These are phyloP conservation scores for Oryzias dopingdopingensis DNA, from an alignment of 2,797 vertebrate species.

Conservation along the genomic window DNA sequence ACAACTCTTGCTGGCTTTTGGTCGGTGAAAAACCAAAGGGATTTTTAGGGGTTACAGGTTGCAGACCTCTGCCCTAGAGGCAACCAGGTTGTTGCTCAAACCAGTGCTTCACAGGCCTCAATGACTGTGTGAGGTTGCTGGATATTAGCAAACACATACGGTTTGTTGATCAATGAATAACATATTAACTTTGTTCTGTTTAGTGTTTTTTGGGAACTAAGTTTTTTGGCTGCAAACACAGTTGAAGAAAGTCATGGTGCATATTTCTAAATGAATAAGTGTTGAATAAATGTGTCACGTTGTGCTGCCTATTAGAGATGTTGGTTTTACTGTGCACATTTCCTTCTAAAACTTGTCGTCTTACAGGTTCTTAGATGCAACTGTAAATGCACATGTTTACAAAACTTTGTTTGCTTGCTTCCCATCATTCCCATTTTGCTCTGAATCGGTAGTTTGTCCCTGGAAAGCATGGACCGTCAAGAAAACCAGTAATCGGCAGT, in stretches of 20 bases:
- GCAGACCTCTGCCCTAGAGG: no score
- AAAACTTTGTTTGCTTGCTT: not conserved
- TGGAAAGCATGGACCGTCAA: slow-evolving; percentile 39
- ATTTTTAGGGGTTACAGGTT: no score
- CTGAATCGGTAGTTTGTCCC: slow-evolving; percentile 22
- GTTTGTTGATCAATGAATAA: no score
- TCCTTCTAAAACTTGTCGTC: not conserved
- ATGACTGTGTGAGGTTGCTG: no score
- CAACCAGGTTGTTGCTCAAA: no score
- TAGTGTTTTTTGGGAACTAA: no score
- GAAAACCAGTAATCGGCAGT: slow-evolving; percentile 28
- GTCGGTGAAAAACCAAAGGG: no score
- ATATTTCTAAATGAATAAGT: not conserved
- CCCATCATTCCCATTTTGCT: slow-evolving; percentile 4
- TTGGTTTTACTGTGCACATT: not conserved
- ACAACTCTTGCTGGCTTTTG: no score
- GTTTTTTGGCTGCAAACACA: no score
- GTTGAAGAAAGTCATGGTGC: not conserved
- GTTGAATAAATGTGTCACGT: not conserved
- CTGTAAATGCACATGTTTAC: not conserved
- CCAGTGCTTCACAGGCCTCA: no score
- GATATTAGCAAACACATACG: no score
- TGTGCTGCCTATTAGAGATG: not conserved
- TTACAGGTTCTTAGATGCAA: not conserved
- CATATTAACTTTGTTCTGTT: no score